These are phyloP conservation scores for Champsocephalus gunnari DNA, from an alignment of 2,797 vertebrate species.

Conservation along the genomic window DNA sequence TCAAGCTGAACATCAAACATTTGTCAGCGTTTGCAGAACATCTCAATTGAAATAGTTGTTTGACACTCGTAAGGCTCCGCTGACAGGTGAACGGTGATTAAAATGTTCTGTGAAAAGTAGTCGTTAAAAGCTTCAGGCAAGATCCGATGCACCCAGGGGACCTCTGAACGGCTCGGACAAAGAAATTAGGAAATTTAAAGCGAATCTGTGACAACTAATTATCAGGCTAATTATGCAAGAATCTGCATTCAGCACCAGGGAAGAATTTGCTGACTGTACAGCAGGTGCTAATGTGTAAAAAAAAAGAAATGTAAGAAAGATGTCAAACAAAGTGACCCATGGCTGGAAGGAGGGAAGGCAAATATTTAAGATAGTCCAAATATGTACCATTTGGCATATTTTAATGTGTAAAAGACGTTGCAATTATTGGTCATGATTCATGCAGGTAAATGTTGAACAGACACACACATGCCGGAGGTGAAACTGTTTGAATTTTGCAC, in stretches of 20 bases:
- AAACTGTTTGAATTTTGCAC: slow-evolving; percentile 27
- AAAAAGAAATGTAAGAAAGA: slow-evolving; percentile 1
- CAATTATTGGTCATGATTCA: slow-evolving; percentile 34
- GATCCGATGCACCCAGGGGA: slow-evolving; percentile 40
- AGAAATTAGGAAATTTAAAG: slow-evolving; percentile 36
- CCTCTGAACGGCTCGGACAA: slow-evolving; percentile 25
- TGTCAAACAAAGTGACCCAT: slow-evolving; percentile 58
- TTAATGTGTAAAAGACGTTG: slow-evolving; percentile 28
- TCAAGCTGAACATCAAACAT: slow-evolving; percentile 16
- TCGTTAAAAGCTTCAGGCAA: slow-evolving; percentile 40
- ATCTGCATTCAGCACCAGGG: slow-evolving; percentile 33
- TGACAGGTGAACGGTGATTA: slow-evolving; percentile 45
- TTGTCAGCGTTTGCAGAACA: slow-evolving; percentile 10
- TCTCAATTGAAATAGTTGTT: slow-evolving; percentile 1
- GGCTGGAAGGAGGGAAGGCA: slow-evolving; percentile 45
- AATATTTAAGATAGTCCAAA: slow-evolving; percentile 59
- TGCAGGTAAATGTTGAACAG: slow-evolving; percentile 48
- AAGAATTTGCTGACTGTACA: slow-evolving; percentile 42
- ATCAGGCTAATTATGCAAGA: slow-evolving; percentile 35
- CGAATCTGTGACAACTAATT: slow-evolving; percentile 45
- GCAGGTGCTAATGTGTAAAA: slow-evolving; percentile 45
- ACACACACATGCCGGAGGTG: slow-evolving; percentile 39
- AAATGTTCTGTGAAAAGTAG: slow-evolving; percentile 5
- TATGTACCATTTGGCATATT: slow-evolving; percentile 32
- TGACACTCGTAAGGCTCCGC: slow-evolving; percentile 26